Evolutionary conservation across 64 coral and sea anemone species (phyloP).

Genomic region (Platygyra sinensis): DNA sequence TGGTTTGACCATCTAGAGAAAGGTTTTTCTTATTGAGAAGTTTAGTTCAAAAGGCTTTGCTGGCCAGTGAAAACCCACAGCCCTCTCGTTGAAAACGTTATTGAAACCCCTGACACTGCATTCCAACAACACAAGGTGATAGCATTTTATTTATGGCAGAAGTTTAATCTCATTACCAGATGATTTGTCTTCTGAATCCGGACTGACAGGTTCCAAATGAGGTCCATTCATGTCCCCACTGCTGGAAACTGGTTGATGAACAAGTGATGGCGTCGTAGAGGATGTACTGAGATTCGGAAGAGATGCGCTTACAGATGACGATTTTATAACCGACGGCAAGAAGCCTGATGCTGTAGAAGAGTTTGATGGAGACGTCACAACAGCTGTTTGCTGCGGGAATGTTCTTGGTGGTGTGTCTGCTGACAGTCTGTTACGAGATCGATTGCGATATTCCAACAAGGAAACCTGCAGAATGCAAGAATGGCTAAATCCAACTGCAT

Average conservation of each 20-base stretch:
- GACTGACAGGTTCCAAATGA: slow-evolving; percentile 84
- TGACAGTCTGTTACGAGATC: slow-evolving; percentile 74
- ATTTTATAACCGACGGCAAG: slow-evolving; percentile 49
- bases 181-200: slow-evolving; percentile 62
- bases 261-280: not conserved
- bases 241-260: slow-evolving; percentile 18
- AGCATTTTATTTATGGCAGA: too few relatives aligned
- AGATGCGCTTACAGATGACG: not conserved
- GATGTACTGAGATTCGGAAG: slow-evolving; percentile 54
- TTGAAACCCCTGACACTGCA: too few relatives aligned
- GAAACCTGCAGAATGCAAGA: slow-evolving; percentile 58
- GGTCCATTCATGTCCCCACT: slow-evolving; percentile 61
- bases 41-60: too few relatives aligned
- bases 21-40: too few relatives aligned
- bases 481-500: not conserved
- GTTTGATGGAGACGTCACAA: not conserved
- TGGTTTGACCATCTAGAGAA: too few relatives aligned
- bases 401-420: slow-evolving; percentile 48
- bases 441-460: slow-evolving; percentile 90
- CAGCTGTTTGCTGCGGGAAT: not conserved
- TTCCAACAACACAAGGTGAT: too few relatives aligned
- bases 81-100: too few relatives aligned
- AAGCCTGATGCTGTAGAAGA: not conserved
- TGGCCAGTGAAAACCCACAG: too few relatives aligned
- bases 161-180: slow-evolving; percentile 3